Evolutionary conservation across 1,140 invertebrate species (phyloP), one percentile per base, ranked within the genome.

Genomic region (Thaumatotibia leucotreta): DNA sequence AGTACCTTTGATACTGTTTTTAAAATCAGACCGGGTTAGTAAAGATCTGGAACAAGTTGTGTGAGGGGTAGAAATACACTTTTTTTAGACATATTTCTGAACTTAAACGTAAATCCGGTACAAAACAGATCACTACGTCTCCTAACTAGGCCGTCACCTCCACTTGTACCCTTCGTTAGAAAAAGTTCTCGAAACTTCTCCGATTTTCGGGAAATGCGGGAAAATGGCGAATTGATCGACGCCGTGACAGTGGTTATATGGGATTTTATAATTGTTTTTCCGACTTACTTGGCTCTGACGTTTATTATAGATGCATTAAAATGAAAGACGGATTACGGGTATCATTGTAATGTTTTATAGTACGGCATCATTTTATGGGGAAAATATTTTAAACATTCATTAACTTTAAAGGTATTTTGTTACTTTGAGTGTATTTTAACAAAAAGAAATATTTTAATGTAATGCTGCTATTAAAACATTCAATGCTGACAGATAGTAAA

Each of bases 141-240:
- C 31, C 32, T 20, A 75, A 75, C 70, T 70, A 70, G 70, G 71
- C 65, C 68, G 64, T 20, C 45, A 67, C 61, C 22, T 75, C 76
- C 73, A 79, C 76, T 75, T 79, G 63, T 65, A 75, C 68, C 75
- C 77, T 77, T 72, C 80, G 76, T 83, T 78, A 80, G 75, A 79
- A 70, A 79, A 75, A 74, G 63, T 72, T 61, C 39, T 31, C 63
- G 72, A 75, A 76, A 79, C 70, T 71, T 64, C 32, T 45, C 70
- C 29, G 49, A 49, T 69, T 67, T 70, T 63, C 66, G 69, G 65
- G 70, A 64, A 62, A 73, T 70, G 70, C 69, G 68, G 68, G 70
- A 70, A 74, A 73, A 74, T 77, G 61, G 61, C 74, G 69, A 69
- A 78, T 77, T 80, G 76, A 80, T 78, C 64, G 64, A 10, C 49